Conservation (phyloP, 2,888 invertebrate genomes). For the Cerastis rubricosa region DNA sequence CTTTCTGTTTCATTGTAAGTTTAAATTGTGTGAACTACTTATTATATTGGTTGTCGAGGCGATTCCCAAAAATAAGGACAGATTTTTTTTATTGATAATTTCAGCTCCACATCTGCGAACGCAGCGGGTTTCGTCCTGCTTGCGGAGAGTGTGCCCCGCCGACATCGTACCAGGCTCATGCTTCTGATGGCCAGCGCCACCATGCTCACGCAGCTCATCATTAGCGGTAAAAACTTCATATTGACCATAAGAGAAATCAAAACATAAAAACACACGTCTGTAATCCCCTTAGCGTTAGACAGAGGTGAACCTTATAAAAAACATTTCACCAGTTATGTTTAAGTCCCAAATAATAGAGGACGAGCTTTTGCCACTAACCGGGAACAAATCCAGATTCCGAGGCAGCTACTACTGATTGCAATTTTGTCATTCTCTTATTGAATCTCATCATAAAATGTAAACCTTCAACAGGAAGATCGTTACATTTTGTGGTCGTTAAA, state of each 20-base stretch:
- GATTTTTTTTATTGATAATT: slow-evolving; percentile 15
- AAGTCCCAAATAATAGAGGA: neutral
- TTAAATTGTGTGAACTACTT: no score
- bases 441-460: neutral
- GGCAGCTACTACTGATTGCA: neutral
- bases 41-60: no score
- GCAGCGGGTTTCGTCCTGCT: slow-evolving; percentile 83
- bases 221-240: slow-evolving; percentile 72
- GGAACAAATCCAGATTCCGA: neutral
- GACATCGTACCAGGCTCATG: slow-evolving; percentile 79
- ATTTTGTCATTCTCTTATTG: neutral
- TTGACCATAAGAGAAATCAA: neutral
- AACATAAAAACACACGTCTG: neutral
- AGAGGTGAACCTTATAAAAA: neutral
- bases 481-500: neutral
- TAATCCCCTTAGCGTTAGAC: neutral
- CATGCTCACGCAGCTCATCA: slow-evolving; percentile 78
- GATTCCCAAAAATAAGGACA: neutral
- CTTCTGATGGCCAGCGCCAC: slow-evolving; percentile 84
- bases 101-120: slow-evolving; percentile 84
- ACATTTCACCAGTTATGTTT: neutral
- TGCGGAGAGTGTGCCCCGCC: slow-evolving; percentile 79
- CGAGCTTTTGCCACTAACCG: neutral
- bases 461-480: no score
- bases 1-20: slow-evolving; percentile 83